Conservation (phyloP, 2,888 invertebrate genomes). For the Leptinotarsa juncta region DNA sequence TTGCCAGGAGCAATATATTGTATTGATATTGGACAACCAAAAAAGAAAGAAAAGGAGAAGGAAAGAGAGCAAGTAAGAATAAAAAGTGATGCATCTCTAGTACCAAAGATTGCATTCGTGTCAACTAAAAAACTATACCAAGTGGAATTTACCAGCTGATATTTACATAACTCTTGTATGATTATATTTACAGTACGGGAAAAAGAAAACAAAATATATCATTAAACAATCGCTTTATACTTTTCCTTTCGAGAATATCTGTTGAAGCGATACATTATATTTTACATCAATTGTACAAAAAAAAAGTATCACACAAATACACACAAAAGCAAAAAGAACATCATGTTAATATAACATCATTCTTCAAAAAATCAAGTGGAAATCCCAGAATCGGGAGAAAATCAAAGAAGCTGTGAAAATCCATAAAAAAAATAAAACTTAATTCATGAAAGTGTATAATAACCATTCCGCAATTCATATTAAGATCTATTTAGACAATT, state of each 20-base stretch:
- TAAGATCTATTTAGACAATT: no score
- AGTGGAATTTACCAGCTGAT: slow-evolving; percentile 63
- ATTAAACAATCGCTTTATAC: slow-evolving; percentile 53
- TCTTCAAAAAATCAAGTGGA: slow-evolving; percentile 30
- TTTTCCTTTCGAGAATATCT: slow-evolving; percentile 51
- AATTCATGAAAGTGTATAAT: not conserved
- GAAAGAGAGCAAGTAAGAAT: slow-evolving; percentile 54
- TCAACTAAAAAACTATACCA: slow-evolving; percentile 70
- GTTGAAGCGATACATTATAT: slow-evolving; percentile 68
- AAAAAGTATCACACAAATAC: slow-evolving; percentile 66
- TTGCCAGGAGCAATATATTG: slow-evolving; percentile 71
- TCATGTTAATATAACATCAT: slow-evolving; percentile 53
- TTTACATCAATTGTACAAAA: slow-evolving; percentile 75
- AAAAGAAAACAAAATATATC: slow-evolving; percentile 34
- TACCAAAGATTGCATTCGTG: slow-evolving; percentile 69
- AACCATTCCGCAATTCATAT: not conserved
- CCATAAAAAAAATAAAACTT: slow-evolving; percentile 11
- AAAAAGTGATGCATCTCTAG: slow-evolving; percentile 50
- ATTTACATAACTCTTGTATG: not conserved
- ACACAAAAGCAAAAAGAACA: slow-evolving; percentile 63
- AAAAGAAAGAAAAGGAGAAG: slow-evolving; percentile 64
- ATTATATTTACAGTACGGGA: not conserved
- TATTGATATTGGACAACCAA: slow-evolving; percentile 69
- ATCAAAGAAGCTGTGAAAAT: slow-evolving; percentile 25
- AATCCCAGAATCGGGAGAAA: slow-evolving; percentile 13